Evolutionary conservation across 1,140 invertebrate species (phyloP).

Genomic region (Luehdorfia chinensis): DNA sequence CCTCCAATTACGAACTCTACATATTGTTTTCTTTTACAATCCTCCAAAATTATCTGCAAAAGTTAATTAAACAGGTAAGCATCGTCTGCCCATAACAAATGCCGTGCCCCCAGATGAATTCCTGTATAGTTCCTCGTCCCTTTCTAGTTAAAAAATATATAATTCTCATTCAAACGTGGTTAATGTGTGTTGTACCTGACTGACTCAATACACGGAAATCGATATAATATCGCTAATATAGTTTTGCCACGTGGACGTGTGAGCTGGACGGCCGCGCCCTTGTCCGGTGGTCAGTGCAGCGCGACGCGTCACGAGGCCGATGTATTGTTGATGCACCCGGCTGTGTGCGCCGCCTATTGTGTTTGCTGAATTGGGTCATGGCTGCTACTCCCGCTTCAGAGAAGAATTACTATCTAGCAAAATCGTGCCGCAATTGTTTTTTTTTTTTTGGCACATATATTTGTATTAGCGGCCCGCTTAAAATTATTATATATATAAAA

Average conservation of each 20-base stretch:
- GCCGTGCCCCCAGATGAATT: too few relatives aligned
- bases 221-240: background rate
- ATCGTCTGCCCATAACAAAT: too few relatives aligned
- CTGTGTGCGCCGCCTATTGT: constrained; percentile 17
- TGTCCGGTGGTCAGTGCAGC: constrained; percentile 31
- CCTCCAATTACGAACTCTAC: too few relatives aligned
- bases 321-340: constrained; percentile 23
- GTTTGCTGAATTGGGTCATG: constrained; percentile 23
- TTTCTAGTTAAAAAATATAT: too few relatives aligned
- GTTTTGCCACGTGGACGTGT: constrained; percentile 12
- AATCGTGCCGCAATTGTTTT: constrained; percentile 15
- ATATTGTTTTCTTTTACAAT: too few relatives aligned
- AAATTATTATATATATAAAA: background rate
- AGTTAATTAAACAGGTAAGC: too few relatives aligned
- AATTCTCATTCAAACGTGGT: too few relatives aligned
- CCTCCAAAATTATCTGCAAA: too few relatives aligned
- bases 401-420: constrained; percentile 14
- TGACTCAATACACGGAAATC: too few relatives aligned
- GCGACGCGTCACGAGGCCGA: constrained; percentile 25
- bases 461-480: background rate
- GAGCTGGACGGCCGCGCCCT: constrained; percentile 32
- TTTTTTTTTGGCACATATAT: constrained; percentile 1
- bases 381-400: constrained; percentile 7
- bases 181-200: too few relatives aligned
- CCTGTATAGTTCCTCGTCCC: too few relatives aligned